These are phyloP conservation scores for Bombyx mandarina DNA, from an alignment of 1,140 invertebrate species.

Conservation along the genomic window DNA sequence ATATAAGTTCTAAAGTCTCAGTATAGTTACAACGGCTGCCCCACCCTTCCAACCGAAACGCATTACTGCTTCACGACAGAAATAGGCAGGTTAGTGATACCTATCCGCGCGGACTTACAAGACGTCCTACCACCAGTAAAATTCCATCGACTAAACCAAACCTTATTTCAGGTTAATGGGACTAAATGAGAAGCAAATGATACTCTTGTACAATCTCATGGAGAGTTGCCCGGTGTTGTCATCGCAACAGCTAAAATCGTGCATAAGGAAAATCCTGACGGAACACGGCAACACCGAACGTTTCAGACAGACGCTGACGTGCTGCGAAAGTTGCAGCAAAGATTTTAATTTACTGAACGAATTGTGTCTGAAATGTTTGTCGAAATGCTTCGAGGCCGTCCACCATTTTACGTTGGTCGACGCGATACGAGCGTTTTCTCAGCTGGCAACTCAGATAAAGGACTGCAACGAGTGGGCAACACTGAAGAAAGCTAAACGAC, in stretches of 20 bases:
- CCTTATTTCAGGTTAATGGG: conserved; percentile 43
- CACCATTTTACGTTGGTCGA: conserved; percentile 55
- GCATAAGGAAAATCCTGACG: conserved; percentile 46
- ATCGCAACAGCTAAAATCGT: conserved; percentile 45
- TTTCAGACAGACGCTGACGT: conserved; percentile 20
- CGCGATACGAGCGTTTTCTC: conserved; percentile 60
- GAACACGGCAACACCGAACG: conserved; percentile 48
- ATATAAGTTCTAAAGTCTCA: too few species aligned
- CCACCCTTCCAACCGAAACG: too few species aligned
- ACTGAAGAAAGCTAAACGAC: conserved; percentile 65
- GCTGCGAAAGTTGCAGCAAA: conserved; percentile 33
- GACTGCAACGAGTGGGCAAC: conserved; percentile 40
- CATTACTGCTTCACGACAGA: too few species aligned
- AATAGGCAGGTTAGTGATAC: too few species aligned
- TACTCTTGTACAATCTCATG: conserved; percentile 57
- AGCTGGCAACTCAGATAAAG: conserved; percentile 46
- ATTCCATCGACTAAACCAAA: neutral
- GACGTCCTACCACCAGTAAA: too few species aligned
- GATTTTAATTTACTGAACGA: conserved; percentile 47
- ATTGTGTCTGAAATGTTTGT: conserved; percentile 70
- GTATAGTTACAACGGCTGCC: too few species aligned
- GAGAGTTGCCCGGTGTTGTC: conserved; percentile 31
- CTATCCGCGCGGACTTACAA: too few species aligned
- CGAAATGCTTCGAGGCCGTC: conserved; percentile 58
- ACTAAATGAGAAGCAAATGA: conserved; percentile 47